Percentiles rank a stretch among this genome's conserved stretches.
These are phyloP conservation scores for Alviniconcha strummeri DNA, from an alignment of 2,888 invertebrate species.

Conservation along the genomic window DNA sequence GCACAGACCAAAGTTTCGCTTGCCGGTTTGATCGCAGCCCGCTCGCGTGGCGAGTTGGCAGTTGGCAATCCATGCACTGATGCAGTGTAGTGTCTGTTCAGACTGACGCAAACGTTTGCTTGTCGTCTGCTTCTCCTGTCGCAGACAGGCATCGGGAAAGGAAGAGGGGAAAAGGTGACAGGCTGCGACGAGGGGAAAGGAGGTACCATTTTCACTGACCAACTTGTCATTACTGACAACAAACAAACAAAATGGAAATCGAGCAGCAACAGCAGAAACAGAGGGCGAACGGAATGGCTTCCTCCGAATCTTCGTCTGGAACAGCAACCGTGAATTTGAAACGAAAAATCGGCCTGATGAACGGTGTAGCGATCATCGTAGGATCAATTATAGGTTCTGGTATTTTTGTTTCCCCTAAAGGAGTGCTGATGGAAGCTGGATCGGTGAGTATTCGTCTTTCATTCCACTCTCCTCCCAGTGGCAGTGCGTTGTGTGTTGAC, in stretches of 20 bases:
- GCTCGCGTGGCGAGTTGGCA: no score
- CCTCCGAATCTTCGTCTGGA: slow-evolving; percentile 30
- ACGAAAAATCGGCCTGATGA: slow-evolving; percentile 87
- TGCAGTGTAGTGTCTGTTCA: no score
- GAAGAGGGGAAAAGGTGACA: background rate
- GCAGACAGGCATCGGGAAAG: background rate
- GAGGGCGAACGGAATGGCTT: background rate
- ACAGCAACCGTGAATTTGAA: slow-evolving; percentile 78
- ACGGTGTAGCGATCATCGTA: slow-evolving; percentile 94
- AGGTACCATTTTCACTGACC: background rate
- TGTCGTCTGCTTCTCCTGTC: no score
- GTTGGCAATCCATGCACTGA: no score
- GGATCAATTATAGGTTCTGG: slow-evolving; percentile 96
- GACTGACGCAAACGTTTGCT: no score
- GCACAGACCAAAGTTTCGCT: no score
- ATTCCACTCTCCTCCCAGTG: background rate
- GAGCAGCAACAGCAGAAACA: background rate
- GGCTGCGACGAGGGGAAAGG: background rate
- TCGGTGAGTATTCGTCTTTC: slow-evolving; percentile 60
- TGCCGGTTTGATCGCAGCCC: no score
- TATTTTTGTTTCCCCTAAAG: slow-evolving; percentile 94
- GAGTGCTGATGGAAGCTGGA: slow-evolving; percentile 89
- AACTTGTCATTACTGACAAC: no score
- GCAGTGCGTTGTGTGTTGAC: background rate
- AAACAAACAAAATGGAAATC: background rate